phyloP scores from a whole-genome alignment of 2,113 vertebrate genomes.

The Bathybates hornii region DNA sequence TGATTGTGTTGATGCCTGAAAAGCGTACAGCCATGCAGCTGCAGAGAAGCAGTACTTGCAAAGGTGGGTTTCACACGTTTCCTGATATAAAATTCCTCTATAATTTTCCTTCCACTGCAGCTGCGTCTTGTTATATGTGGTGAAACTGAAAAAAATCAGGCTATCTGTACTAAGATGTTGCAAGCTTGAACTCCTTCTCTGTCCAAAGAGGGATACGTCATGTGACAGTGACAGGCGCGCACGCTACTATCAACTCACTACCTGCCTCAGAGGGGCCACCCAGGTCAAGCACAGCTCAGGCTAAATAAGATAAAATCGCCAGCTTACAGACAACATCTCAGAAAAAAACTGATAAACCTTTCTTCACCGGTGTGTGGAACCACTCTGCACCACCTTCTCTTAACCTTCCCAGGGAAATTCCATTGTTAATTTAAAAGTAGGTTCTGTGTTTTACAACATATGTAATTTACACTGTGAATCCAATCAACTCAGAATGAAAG shows the following conservation, averaged over 20 bases:
- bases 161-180: background rate
- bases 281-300: constrained; percentile 22
- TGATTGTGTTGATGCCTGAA: background rate
- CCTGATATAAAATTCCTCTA: background rate
- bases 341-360: constrained; percentile 8
- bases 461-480: constrained; percentile 34
- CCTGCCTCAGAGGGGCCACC: constrained; percentile 15
- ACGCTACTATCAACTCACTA: background rate
- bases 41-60: background rate
- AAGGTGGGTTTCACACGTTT: background rate
- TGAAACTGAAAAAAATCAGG: background rate
- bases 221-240: background rate
- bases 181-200: background rate
- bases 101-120: background rate
- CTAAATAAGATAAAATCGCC: constrained; percentile 29
- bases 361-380: background rate
- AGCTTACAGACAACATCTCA: constrained; percentile 26
- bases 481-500: constrained; percentile 37
- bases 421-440: constrained; percentile 14
- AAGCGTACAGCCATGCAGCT: background rate
- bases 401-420: constrained; percentile 41
- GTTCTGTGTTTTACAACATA: background rate
- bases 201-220: background rate
- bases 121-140: background rate
- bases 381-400: background rate